These are phyloP conservation scores for Perca fluviatilis DNA, from an alignment of 2,113 vertebrate species.

Conservation along the genomic window DNA sequence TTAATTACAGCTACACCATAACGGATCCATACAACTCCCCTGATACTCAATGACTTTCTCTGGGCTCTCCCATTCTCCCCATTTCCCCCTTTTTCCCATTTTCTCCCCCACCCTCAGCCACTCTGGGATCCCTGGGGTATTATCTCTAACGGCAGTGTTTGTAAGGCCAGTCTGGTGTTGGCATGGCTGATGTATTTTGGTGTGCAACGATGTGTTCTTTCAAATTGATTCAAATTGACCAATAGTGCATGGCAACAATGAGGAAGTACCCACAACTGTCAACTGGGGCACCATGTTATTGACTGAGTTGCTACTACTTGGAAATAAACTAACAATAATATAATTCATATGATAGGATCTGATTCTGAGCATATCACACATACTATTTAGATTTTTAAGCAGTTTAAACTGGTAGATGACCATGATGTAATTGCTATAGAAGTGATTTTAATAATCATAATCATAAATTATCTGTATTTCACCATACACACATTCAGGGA, in stretches of 20 bases:
- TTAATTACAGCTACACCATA: constrained; percentile 76
- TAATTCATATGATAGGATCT: neutral
- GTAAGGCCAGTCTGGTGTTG: constrained; percentile 69
- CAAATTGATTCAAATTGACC: constrained; percentile 73
- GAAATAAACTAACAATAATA: constrained; percentile 16
- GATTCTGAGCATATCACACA: neutral
- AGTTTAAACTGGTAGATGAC: neutral
- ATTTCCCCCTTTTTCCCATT: constrained; percentile 7
- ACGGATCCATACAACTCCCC: constrained; percentile 72
- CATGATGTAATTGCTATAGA: neutral
- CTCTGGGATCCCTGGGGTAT: constrained; percentile 74
- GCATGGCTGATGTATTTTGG: constrained; percentile 64
- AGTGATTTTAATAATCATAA: constrained; percentile 29
- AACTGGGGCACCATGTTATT: constrained; percentile 3
- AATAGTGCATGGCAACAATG: constrained; percentile 55
- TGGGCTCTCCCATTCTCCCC: constrained; percentile 22
- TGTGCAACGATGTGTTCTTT: constrained; percentile 67
- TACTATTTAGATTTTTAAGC: constrained; percentile 6
- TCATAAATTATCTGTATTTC: constrained; percentile 1
- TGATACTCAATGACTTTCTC: constrained; percentile 65
- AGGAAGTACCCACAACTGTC: constrained; percentile 39
- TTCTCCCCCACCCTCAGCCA: constrained; percentile 41
- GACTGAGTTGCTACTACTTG: constrained; percentile 22
- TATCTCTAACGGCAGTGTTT: constrained; percentile 69
- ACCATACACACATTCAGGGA: constrained; percentile 19